A percentile compares a stretch with the other conserved stretches of the same genome.
These are phyloP conservation scores for Cydia amplana DNA, from an alignment of 1,140 invertebrate genomes.

Conservation along the genomic window DNA sequence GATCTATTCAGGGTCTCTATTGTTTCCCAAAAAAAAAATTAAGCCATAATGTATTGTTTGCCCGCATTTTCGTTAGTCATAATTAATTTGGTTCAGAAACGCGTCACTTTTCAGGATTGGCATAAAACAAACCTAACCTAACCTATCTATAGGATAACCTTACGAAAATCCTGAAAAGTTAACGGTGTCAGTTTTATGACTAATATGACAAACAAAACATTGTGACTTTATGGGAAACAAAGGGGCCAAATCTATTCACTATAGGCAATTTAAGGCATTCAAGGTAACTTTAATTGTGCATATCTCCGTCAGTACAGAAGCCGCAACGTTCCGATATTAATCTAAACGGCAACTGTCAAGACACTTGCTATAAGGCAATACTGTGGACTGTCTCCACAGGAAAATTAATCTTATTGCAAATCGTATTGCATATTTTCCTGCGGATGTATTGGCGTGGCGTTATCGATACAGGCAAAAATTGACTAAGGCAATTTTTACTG, in stretches of 20 bases:
- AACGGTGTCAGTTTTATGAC: no score
- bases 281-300: background rate
- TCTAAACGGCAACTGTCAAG: conserved; percentile 35
- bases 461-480: conserved; percentile 40
- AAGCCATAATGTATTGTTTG: no score
- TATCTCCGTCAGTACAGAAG: conserved; percentile 10
- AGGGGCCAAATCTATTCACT: background rate
- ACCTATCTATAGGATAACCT: no score
- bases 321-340: conserved; percentile 12
- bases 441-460: background rate
- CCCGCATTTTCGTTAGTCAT: no score
- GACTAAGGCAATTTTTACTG: conserved; percentile 50
- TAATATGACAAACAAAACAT: no score
- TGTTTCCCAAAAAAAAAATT: no score
- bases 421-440: background rate
- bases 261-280: conserved; percentile 15
- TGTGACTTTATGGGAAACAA: no score
- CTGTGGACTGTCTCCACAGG: conserved; percentile 10
- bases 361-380: conserved; percentile 43
- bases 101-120: no score
- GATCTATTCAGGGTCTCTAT: no score
- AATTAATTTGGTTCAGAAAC: no score
- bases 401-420: background rate
- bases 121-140: no score
- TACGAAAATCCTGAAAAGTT: no score